A percentile compares a stretch with the other conserved stretches of the same genome.
Conservation (phyloP, 2,797 vertebrate genomes). For the Gadopsis marmoratus region DNA sequence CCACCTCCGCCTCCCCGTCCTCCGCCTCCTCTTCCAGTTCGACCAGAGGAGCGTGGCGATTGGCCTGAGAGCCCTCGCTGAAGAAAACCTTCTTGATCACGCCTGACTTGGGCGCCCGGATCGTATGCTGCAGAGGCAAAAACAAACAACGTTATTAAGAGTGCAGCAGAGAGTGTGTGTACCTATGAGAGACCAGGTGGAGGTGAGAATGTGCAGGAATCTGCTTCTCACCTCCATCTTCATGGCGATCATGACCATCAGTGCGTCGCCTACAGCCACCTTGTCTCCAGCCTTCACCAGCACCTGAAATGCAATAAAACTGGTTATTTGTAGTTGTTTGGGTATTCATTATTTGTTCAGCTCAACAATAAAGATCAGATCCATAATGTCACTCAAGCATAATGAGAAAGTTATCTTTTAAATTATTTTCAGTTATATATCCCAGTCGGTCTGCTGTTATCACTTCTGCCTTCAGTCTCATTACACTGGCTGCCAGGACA, state of each 20-base stretch:
- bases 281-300: slow-evolving; percentile 93
- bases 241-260: slow-evolving; percentile 99
- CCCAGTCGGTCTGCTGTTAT: neutral
- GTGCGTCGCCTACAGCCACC: slow-evolving; percentile 90
- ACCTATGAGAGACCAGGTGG: neutral
- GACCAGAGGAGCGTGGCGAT: slow-evolving; percentile 89
- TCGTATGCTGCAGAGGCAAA: slow-evolving; percentile 88
- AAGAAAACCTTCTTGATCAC: slow-evolving; percentile 93
- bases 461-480: neutral
- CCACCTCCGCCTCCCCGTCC: slow-evolving; percentile 5
- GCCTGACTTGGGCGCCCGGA: slow-evolving; percentile 92
- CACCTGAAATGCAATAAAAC: slow-evolving; percentile 85
- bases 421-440: neutral
- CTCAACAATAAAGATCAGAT: neutral
- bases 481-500: neutral
- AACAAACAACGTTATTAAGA: rapidly evolving
- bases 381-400: neutral
- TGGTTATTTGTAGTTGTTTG: neutral
- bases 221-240: slow-evolving; percentile 95
- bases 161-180: neutral
- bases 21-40: slow-evolving; percentile 88
- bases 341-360: neutral
- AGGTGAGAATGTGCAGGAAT: neutral
- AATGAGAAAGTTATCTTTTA: neutral
- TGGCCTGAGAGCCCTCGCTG: slow-evolving; percentile 93